phyloP scores from a whole-genome alignment of 2,797 vertebrate species.

The Enteromius unitaeniatus region DNA sequence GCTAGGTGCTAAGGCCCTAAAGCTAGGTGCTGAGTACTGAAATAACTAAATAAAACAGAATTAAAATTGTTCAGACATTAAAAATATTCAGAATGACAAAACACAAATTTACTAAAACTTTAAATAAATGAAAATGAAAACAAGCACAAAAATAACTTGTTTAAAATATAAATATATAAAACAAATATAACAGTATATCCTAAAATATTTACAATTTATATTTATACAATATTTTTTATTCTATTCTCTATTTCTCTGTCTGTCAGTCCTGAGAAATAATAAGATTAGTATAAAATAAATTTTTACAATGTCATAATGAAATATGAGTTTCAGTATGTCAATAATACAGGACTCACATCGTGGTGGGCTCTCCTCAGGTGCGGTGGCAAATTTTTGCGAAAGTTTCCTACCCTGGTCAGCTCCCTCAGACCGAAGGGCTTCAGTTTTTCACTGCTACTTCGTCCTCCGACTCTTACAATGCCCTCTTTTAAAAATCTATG shows the following conservation, averaged over 20 bases:
- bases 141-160: not conserved
- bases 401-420: conserved; percentile 69
- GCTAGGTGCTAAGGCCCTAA: not conserved
- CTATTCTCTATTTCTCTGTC: no score
- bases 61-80: not conserved
- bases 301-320: not conserved
- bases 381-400: conserved; percentile 66
- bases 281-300: not conserved
- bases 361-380: conserved; percentile 75
- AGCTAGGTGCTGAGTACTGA: not conserved
- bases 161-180: not conserved
- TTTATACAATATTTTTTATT: not conserved
- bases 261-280: not conserved
- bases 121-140: not conserved
- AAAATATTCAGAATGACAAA: not conserved
- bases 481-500: conserved; percentile 75
- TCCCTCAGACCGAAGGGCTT: conserved; percentile 85
- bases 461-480: conserved; percentile 91
- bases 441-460: conserved; percentile 87
- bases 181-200: not conserved
- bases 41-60: not conserved
- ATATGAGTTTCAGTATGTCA: not conserved
- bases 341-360: conserved; percentile 71
- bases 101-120: not conserved
- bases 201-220: no score